phyloP scores from a whole-genome alignment of 2,888 invertebrate genomes.

The Axea sp. region DNA sequence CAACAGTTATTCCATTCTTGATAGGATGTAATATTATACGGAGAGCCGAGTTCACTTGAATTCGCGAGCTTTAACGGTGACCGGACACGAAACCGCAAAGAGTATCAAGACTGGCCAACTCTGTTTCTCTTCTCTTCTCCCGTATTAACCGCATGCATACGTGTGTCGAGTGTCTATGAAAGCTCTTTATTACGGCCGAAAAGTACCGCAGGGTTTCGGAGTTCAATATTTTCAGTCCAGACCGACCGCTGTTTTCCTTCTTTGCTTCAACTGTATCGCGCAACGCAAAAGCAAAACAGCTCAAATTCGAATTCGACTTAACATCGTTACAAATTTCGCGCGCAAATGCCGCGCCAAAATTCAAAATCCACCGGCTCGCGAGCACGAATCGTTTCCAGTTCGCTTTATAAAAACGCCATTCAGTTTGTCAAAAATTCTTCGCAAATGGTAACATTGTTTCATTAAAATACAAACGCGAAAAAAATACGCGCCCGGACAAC shows the following conservation, averaged over 20 bases:
- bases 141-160: constrained; percentile 38
- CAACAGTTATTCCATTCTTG: constrained; percentile 76
- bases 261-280: constrained; percentile 9
- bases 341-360: no score
- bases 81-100: constrained; percentile 72
- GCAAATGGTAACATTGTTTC: no score
- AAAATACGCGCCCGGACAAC: no score
- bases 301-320: no score
- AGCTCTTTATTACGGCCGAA: constrained; percentile 42
- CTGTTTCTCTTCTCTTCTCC: constrained; percentile 21
- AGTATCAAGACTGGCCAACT: constrained; percentile 50
- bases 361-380: no score
- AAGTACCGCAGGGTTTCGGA: constrained; percentile 17
- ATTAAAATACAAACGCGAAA: no score
- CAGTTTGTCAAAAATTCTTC: no score
- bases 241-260: constrained; percentile 7
- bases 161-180: constrained; percentile 39
- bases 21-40: constrained; percentile 78
- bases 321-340: no score
- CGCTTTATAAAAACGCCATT: no score
- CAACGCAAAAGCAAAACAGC: background rate
- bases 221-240: constrained; percentile 20
- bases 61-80: constrained; percentile 76
- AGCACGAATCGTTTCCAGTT: no score
- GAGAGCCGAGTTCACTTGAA: constrained; percentile 76